These are phyloP conservation scores for Baryphthengus martii DNA, from an alignment of 2,113 vertebrate genomes.

Conservation along the genomic window DNA sequence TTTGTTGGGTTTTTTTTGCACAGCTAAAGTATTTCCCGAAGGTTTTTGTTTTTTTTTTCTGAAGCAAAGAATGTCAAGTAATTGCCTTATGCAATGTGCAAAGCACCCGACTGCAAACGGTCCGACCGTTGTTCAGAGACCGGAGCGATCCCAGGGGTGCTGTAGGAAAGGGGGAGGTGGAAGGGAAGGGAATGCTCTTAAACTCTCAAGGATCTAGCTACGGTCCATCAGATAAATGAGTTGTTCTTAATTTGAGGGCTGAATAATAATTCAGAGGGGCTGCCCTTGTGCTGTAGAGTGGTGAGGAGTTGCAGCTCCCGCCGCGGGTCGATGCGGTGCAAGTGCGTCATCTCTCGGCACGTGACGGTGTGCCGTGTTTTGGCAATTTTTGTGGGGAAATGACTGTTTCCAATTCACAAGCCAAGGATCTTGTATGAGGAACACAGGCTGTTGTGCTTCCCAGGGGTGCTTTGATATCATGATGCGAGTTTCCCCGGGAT, in stretches of 20 bases:
- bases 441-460: background rate
- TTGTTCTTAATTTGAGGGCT: accelerated
- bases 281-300: accelerated
- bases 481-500: no score
- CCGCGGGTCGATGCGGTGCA: background rate
- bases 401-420: background rate
- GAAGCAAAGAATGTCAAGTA: background rate
- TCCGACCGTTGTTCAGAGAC: accelerated
- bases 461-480: accelerated
- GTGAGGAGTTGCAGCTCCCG: background rate
- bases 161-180: background rate
- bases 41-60: no score
- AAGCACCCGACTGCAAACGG: background rate
- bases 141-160: background rate
- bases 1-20: background rate
- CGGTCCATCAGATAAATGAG: background rate
- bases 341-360: accelerated
- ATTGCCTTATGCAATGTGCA: background rate
- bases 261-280: background rate
- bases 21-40: background rate
- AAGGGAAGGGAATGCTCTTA: background rate
- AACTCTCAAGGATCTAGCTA: no score
- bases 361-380: accelerated
- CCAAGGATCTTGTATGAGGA: background rate
- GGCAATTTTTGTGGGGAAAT: background rate